Percentiles rank a stretch among this genome's conserved stretches.
Evolutionary conservation across 2,113 vertebrate species (phyloP).

Genomic region (Sisor rabdophorus): DNA sequence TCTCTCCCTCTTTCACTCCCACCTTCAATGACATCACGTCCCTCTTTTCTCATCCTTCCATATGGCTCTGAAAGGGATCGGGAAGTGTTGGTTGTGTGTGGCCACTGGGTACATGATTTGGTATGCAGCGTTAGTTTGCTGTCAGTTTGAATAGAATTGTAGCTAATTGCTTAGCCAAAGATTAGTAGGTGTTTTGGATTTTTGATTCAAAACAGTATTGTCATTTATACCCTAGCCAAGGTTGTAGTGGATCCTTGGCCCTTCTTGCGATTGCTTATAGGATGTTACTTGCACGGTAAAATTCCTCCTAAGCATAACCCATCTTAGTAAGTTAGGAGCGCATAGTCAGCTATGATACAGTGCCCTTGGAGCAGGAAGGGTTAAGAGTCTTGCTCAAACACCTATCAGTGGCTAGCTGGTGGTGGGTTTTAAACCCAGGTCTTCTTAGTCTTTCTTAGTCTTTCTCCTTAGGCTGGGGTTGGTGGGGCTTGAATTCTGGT

Average conservation of each 20-base stretch:
- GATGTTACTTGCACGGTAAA: background rate
- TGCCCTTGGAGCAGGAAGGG: too few relatives aligned
- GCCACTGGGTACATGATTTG: conserved; percentile 47
- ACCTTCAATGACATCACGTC: conserved; percentile 67
- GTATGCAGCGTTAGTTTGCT: conserved; percentile 45
- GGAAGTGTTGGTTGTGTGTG: conserved; percentile 30
- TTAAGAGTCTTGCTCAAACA: too few relatives aligned
- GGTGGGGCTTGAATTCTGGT: too few relatives aligned
- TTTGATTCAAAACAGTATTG: background rate
- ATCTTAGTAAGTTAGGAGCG: too few relatives aligned
- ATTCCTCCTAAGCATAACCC: too few relatives aligned
- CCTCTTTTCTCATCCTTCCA: conserved; percentile 13
- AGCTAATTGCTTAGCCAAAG: conserved; percentile 1
- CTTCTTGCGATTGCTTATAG: background rate
- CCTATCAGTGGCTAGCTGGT: too few relatives aligned
- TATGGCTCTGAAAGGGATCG: conserved; percentile 42
- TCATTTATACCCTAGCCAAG: background rate
- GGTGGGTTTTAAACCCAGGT: too few relatives aligned
- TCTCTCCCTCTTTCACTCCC: conserved; percentile 48
- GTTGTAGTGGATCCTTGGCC: background rate
- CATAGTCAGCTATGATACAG: too few relatives aligned
- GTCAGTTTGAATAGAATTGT: background rate
- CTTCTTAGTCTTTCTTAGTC: too few relatives aligned
- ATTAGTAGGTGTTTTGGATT: background rate
- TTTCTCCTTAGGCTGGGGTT: too few relatives aligned